These are phyloP conservation scores for Ariolimax columbianus DNA, from an alignment of 2,888 invertebrate genomes.

Conservation along the genomic window DNA sequence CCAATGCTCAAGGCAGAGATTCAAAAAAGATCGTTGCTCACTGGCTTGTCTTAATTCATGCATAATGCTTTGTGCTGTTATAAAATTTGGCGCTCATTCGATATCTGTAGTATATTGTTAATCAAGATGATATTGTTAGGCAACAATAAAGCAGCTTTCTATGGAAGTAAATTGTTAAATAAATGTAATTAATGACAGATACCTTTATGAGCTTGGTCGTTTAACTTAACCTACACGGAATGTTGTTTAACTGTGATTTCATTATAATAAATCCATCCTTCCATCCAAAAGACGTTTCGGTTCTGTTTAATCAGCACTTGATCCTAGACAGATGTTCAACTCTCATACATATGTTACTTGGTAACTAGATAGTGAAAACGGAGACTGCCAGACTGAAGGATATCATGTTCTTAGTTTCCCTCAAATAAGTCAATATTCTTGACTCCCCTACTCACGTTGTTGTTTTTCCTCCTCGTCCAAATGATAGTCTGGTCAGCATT, in stretches of 20 bases:
- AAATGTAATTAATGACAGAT: too few species aligned
- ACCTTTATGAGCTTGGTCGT: too few species aligned
- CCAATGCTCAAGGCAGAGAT: too few species aligned
- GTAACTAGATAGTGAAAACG: not conserved
- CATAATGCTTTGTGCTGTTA: too few species aligned
- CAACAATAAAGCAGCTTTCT: too few species aligned
- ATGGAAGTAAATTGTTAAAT: too few species aligned
- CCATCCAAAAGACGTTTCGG: not conserved
- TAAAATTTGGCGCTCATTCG: too few species aligned
- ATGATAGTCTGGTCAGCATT: not conserved
- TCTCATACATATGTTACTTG: not conserved
- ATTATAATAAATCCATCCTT: not conserved
- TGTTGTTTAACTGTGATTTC: too few species aligned
- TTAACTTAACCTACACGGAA: not conserved
- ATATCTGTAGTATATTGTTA: too few species aligned
- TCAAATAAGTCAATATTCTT: not conserved
- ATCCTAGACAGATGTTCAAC: not conserved
- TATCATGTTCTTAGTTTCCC: not conserved
- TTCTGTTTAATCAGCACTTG: constrained; percentile 2
- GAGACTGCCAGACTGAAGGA: not conserved
- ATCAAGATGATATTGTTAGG: too few species aligned
- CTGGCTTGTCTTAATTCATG: too few species aligned
- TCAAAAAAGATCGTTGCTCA: too few species aligned
- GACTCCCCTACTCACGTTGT: not conserved
- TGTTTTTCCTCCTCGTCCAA: not conserved